Base-by-base conservation (phyloP, 2,888 invertebrate species). In the Cerceris ruficornis region DNA sequence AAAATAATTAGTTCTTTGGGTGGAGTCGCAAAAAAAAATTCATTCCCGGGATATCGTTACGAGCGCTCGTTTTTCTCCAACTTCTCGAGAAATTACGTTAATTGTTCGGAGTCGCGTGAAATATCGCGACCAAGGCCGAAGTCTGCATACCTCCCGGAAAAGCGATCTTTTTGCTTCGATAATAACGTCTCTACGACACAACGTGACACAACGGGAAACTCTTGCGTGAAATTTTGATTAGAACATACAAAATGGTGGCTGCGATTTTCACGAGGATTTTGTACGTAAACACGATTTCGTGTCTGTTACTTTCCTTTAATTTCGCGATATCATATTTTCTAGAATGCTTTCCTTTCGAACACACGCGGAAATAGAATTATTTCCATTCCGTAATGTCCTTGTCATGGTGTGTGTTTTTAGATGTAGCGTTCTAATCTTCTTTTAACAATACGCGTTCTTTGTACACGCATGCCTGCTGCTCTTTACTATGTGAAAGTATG, bases 381-480 rank as follows among this genome's bases (percentile, higher is more conserved):
- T 55, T 77, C 67, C 67, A 65, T 72, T 77, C 71, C 67, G 49
- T 71, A 55, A 62, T 69, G 71, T 75, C 82, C 71, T 80, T 80
- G 80, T 74, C 68, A 83, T 81, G 75, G 75, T 81, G 82, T 86
- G 84, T 87, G 80, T 75, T 80, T 80, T 80, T 87, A 84, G 80
- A 80, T 81, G 83, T 86, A 87, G 80, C 77, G 80, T 81, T 81
- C 73, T 79, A 84, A 85, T 85, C 69, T 81, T 84, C 71, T 84
- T 64, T 82, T 84, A 82, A 84, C 80, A 86, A 75, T 61, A 69
- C 72, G 76, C 76, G 81, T 81, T 82, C 84, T 83, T 87, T 86
- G 80, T 86, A 86, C 87, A 84, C 87, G 89, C 88, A 89, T 89
- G 88, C 86, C 87, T 86, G 87, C 82, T 89, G 85, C 86, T 89